Conservation (phyloP, 2,888 invertebrate species). For the Synergus itoensis region DNA sequence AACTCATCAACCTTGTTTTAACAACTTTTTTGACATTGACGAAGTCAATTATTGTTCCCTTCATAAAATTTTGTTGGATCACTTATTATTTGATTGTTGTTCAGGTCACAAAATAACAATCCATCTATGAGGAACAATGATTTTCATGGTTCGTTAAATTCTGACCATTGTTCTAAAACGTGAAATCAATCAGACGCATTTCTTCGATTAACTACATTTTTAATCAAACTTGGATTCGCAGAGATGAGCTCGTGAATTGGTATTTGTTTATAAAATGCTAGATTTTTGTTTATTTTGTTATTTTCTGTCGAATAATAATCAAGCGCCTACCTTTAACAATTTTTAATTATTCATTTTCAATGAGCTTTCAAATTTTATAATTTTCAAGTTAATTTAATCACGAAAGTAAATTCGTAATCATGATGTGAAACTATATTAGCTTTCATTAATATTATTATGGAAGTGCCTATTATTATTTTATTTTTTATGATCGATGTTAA, state of each 20-base stretch:
- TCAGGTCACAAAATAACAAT: background rate
- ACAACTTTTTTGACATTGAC: background rate
- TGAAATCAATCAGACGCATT: slow-evolving; percentile 15
- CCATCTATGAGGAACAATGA: background rate
- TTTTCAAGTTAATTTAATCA: too few relatives aligned
- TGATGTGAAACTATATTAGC: too few relatives aligned
- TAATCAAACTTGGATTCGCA: slow-evolving; percentile 14
- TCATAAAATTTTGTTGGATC: background rate
- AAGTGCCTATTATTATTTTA: background rate
- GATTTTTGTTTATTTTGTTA: background rate
- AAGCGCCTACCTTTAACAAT: too few relatives aligned
- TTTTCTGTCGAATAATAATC: too few relatives aligned
- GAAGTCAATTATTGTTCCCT: background rate
- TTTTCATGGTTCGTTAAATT: slow-evolving; percentile 14
- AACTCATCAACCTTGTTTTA: background rate
- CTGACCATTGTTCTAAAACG: slow-evolving; percentile 10
- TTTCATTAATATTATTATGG: too few relatives aligned
- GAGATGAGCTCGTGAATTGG: slow-evolving; percentile 2
- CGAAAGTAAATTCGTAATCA: too few relatives aligned
- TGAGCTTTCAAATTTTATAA: too few relatives aligned
- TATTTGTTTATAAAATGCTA: background rate
- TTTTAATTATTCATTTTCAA: too few relatives aligned
- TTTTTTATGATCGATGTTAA: background rate
- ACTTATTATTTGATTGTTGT: slow-evolving; percentile 5
- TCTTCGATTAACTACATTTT: slow-evolving; percentile 22